Conservation (phyloP, 2,797 vertebrate genomes). For the Tympanoctomys barrerae region DNA sequence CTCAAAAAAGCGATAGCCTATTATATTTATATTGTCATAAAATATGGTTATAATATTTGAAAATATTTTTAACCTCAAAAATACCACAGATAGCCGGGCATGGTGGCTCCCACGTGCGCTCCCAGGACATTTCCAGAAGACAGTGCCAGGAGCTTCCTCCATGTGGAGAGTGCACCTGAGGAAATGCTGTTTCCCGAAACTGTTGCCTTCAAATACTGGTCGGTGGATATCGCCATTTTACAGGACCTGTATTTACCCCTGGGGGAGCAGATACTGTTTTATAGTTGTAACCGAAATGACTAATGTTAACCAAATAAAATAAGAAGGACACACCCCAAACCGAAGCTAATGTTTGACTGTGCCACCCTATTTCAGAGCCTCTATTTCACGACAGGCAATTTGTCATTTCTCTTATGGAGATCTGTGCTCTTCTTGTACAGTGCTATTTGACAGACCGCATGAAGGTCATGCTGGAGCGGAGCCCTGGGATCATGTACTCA, state of each 20-base stretch:
- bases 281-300: constrained; percentile 58
- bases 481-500: background rate
- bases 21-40: constrained; percentile 27
- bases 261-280: background rate
- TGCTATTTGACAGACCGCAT: background rate
- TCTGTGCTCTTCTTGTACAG: background rate
- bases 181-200: background rate
- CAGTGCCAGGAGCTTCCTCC: background rate
- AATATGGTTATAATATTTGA: background rate
- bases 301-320: constrained; percentile 76
- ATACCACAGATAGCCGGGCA: background rate
- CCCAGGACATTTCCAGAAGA: background rate
- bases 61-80: constrained; percentile 60
- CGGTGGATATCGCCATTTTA: background rate
- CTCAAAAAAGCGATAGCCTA: background rate
- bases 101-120: background rate
- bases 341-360: constrained; percentile 70
- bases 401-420: constrained; percentile 36
- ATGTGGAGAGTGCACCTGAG: background rate
- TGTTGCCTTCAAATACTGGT: background rate
- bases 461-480: background rate
- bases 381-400: background rate
- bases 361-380: constrained; percentile 34
- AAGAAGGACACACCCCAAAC: constrained; percentile 75
- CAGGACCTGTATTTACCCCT: constrained; percentile 38